Evolutionary conservation across 1,140 invertebrate species (phyloP).

Genomic region (Dolichoris vasculosae): DNA sequence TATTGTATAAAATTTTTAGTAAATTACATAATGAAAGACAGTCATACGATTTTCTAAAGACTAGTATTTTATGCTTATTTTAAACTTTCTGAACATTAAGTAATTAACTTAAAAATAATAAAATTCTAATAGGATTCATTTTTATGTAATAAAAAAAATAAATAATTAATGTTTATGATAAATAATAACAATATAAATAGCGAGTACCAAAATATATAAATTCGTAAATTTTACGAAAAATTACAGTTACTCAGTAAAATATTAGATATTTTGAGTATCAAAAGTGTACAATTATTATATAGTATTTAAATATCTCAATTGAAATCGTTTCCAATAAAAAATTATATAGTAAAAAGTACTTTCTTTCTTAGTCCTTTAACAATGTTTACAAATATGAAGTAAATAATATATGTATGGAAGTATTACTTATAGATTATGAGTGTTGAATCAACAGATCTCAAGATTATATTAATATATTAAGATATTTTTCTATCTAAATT

Average conservation of each 20-base stretch:
- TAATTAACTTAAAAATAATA: slow-evolving; percentile 12
- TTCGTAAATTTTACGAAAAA: slow-evolving; percentile 14
- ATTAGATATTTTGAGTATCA: slow-evolving; percentile 10
- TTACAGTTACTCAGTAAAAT: slow-evolving; percentile 15
- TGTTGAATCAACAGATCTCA: slow-evolving; percentile 43
- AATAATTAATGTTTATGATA: slow-evolving; percentile 33
- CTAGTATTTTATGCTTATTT: slow-evolving; percentile 44
- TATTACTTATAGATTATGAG: slow-evolving; percentile 54
- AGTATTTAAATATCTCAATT: slow-evolving; percentile 15
- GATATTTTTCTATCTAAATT: slow-evolving; percentile 37
- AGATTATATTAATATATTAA: slow-evolving; percentile 45
- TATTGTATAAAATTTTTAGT: slow-evolving; percentile 52
- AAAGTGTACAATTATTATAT: slow-evolving; percentile 18
- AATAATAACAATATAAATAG: slow-evolving; percentile 37
- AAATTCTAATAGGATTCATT: slow-evolving; percentile 29
- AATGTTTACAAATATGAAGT: slow-evolving; percentile 50
- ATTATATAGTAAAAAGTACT: slow-evolving; percentile 32
- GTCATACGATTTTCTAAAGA: slow-evolving; percentile 42
- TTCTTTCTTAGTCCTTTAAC: slow-evolving; percentile 38
- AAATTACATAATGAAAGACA: slow-evolving; percentile 49
- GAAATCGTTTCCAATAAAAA: slow-evolving; percentile 13
- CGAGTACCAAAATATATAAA: slow-evolving; percentile 21
- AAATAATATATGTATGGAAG: slow-evolving; percentile 55
- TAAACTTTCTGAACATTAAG: not conserved
- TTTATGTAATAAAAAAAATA: slow-evolving; percentile 26